Base-by-base conservation (phyloP, 2,113 vertebrate genomes). In the Mugil cephalus region DNA sequence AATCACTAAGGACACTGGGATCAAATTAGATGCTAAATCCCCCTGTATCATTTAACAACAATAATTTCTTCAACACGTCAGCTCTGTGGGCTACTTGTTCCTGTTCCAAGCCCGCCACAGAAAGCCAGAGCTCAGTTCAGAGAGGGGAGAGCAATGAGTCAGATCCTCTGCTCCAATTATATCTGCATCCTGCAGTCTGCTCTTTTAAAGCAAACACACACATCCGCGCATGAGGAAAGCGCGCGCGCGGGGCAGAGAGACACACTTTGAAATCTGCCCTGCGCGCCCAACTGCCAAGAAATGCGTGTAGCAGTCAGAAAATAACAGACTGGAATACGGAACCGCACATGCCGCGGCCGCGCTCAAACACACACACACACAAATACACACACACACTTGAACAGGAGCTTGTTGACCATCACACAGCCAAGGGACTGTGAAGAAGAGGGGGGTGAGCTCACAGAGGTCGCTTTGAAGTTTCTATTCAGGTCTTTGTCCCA, bases 401-500 rank as follows among this genome's bases (percentile, higher is more conserved):
- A 70, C 74, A 52, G 82, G 74, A 75, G 73, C 80, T 90, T 89
- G 87, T 88, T 89, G 87, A 90, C 87, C 85, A 76, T 87, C 88
- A 69, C 79, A 87, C 77, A 71, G 82, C 87, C 43, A 66, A 68
- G 63, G 80, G 77, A 82, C 79, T 80, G 77, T 69, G 78, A 79
- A 83, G 79, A 65, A 34, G 73, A 11, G 64, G 77, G 38, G 50
- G 61, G 59, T 14, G 82, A 69, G 75, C 87, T 91, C 88, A 83
- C 87, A 88, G 85, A 86, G 88, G 85, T 90, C 71, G 87, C 93
- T 93, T 93, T 93, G 92, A 93, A 93, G 93, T 93, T 91, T 90
- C 91, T 90, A 92, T 93, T 92, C 90, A 91, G 87, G 86, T 84
- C 91, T 93, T 93, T 92, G 91, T 93, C 88, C 89, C 88, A 90